Evolutionary conservation across 2,888 invertebrate species (phyloP).

Genomic region (Opisthograptis luteolata): DNA sequence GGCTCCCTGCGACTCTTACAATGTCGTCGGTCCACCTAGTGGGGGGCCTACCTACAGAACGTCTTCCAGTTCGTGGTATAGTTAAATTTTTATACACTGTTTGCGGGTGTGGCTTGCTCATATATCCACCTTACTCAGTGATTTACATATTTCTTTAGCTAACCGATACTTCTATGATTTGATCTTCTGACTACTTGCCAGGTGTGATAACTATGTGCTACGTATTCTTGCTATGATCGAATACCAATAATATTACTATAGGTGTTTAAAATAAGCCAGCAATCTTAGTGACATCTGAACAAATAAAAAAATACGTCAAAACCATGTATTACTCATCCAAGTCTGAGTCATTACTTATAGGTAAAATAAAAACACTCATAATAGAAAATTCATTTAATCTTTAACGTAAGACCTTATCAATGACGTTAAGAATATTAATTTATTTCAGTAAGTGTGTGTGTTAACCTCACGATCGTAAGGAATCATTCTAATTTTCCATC

Average conservation of each 20-base stretch:
- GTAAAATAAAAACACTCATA: too few relatives aligned
- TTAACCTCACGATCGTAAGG: too few relatives aligned
- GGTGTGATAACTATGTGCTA: constrained; percentile 3
- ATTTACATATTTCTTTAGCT: not conserved
- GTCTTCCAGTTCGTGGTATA: too few relatives aligned
- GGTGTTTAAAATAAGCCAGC: constrained; percentile 59
- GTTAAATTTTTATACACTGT: too few relatives aligned
- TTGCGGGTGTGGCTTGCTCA: too few relatives aligned
- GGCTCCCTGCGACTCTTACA: too few relatives aligned
- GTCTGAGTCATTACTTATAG: constrained; percentile 30
- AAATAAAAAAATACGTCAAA: constrained; percentile 70
- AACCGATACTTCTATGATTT: not conserved
- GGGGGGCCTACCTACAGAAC: too few relatives aligned
- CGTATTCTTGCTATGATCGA: constrained; percentile 27
- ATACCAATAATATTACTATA: constrained; percentile 36
- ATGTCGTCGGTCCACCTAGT: too few relatives aligned
- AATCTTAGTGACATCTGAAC: constrained; percentile 62
- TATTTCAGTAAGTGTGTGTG: not conserved
- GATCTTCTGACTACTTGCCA: constrained; percentile 12
- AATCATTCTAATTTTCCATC: too few relatives aligned
- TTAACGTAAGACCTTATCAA: constrained; percentile 14
- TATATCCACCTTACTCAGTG: too few relatives aligned
- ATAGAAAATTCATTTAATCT: constrained; percentile 21
- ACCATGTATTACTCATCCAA: constrained; percentile 61
- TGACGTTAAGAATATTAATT: constrained; percentile 9